Base-by-base conservation (phyloP, 1,140 invertebrate genomes). In the Drosophila obscura region DNA sequence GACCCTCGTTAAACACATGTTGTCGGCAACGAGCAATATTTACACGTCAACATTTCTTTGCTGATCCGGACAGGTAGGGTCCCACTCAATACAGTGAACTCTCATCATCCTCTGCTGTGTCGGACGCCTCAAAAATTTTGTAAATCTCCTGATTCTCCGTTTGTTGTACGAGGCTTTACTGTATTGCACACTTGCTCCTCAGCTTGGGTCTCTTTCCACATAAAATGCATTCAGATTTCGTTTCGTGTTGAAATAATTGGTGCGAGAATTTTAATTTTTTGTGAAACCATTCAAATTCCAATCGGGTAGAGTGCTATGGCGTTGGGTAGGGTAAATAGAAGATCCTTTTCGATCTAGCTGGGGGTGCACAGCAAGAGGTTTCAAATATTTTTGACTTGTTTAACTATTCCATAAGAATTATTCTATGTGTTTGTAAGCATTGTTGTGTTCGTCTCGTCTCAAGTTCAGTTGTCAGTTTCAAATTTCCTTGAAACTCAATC, bases 1-100 rank as follows among this genome's bases (percentile, higher is more conserved):
- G 65, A 88, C 80, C 88, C 83, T 88, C 84, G 69, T 90, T 81
- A 83, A 88, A 81, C 88, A 90, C 60, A 90, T 90, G 88, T 84
- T 84, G 72, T 66, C 66, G 46, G 49, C 63, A 64, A 61, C 63
- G 65, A 74, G 28, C 66, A 75, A 48, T 79, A 68, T 73, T 65
- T 63, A 76, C 62, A 75, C 52, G 49, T 74, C 71, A 60, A 75
- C 41, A 53, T 53, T 59, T 67, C 19, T 24, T 56, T 73, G 74
- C 67, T 59, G 57, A 78, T 71, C 44, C 41, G 39, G 39, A 72
- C 60, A 68, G 65, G 56, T 69, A 62, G 56, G 43, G 60, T 49
- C 65, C 51, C 39, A 44, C 39, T 2, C 13, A 7, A 8, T 49
- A 69, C 64, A 69, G 66, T 69, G 64, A 50, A 19, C 2, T 8